A percentile compares a stretch with the other conserved stretches of the same genome.
Evolutionary conservation across 2,888 invertebrate species (phyloP).

Genomic region (Torymus tubicola): DNA sequence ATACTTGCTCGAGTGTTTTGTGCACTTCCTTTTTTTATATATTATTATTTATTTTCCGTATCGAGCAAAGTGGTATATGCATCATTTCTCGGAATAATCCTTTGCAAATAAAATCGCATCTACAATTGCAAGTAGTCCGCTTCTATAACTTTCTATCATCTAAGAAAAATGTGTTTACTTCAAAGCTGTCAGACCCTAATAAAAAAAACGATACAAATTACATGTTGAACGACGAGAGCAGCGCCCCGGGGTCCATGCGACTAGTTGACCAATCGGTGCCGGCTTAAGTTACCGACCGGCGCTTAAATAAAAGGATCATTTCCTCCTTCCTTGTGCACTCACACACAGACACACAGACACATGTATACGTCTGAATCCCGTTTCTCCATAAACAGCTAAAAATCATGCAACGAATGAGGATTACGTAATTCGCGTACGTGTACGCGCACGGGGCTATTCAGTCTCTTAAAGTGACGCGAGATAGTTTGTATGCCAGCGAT

Average conservation of each 20-base stretch:
- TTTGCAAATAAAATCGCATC: no score
- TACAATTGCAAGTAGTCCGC: no score
- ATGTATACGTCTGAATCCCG: slow-evolving; percentile 14
- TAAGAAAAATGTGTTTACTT: slow-evolving; percentile 33
- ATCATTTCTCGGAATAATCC: no score
- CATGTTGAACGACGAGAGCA: background rate
- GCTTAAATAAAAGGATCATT: slow-evolving; percentile 45
- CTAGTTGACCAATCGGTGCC: slow-evolving; percentile 36
- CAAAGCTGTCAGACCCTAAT: slow-evolving; percentile 11
- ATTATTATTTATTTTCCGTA: no score
- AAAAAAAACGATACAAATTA: slow-evolving; percentile 30
- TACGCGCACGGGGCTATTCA: no score
- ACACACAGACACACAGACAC: no score
- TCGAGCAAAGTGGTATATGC: no score
- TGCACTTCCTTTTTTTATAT: no score
- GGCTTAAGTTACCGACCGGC: slow-evolving; percentile 8
- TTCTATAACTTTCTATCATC: no score
- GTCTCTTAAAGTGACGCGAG: slow-evolving; percentile 2
- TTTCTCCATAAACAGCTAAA: slow-evolving; percentile 45
- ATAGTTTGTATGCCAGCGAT: slow-evolving; percentile 13
- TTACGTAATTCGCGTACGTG: background rate
- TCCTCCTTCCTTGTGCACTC: slow-evolving; percentile 35
- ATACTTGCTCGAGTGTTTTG: no score
- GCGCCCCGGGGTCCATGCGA: slow-evolving; percentile 28
- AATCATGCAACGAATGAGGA: slow-evolving; percentile 27